Evolutionary conservation across 2,888 invertebrate species (phyloP), one percentile per base, ranked within the genome.

Genomic region (Carterocephalus palaemon): DNA sequence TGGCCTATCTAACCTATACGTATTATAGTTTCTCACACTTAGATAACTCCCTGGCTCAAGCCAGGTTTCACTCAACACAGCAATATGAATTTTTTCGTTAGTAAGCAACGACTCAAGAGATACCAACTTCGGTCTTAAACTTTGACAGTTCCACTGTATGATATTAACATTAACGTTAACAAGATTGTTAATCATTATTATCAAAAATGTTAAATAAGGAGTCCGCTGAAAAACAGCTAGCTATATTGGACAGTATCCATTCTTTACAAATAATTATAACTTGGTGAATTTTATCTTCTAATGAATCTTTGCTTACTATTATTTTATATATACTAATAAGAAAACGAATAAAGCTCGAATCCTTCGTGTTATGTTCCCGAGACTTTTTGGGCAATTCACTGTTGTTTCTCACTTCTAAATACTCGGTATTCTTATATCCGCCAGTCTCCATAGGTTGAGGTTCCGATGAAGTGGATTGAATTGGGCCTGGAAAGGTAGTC

Each of bases 31-130:
- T 1, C 19, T 47, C 8, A 47, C 13, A 8, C 31, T 23, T 4
- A 49, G 13, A 2, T 10, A 12, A n/a, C 12, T 34, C 2, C 38
- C 22, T 6, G 41, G 29, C 2, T 45, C 37, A 3, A 52, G 23
- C 47, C 49, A 52, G 0, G 51, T 49, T 15, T 52, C 51, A 45
- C 41, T 22, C 7, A 52, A n/a, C 1, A 32, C 45, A 5, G 49
- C 51, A 23, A 52, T 47, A 13, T 49, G 41, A 8, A 52, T 26
- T 15, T 33, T 48, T n/a, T 45, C 45, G 17, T 36, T 34, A 5
- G 7, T 5, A 1, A 36, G 16, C 3, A 43, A n/a, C 17, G 42
- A 8, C 22, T 42, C 42, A 1, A 42, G 34, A 3, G 34, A 13
- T n/a, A 34, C 5, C 7, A 12, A 3, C 15, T 42, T 42, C 2